Evolutionary conservation across 1,140 invertebrate genomes (phyloP).

Genomic region (Delia radicum): DNA sequence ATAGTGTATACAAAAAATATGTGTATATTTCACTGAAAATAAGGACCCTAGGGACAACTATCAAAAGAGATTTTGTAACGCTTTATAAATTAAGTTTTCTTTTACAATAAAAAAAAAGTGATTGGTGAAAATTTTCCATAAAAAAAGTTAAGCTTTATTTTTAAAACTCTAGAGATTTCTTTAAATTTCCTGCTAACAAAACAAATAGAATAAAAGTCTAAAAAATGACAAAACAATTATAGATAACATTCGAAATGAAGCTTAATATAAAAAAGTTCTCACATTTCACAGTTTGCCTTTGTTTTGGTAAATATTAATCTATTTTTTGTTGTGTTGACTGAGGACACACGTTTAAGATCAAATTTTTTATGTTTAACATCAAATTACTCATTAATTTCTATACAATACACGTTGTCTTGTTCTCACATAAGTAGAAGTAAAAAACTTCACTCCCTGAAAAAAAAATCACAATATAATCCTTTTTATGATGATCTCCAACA

Average conservation of each 20-base stretch:
- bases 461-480: constrained; percentile 8
- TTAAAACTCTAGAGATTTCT: neutral
- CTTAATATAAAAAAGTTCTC: neutral
- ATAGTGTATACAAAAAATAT: neutral
- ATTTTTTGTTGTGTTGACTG: constrained; percentile 14
- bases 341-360: constrained; percentile 12
- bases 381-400: constrained; percentile 13
- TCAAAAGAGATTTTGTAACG: constrained; percentile 16
- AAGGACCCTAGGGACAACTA: constrained; percentile 24
- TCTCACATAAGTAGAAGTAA: neutral
- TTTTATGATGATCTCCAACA: constrained; percentile 22
- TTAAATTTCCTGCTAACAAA: neutral
- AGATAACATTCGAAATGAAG: neutral
- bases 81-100: neutral
- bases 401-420: neutral
- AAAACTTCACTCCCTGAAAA: neutral
- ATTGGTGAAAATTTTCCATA: neutral
- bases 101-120: neutral
- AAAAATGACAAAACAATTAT: neutral
- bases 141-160: neutral
- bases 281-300: neutral
- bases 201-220: neutral
- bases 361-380: constrained; percentile 14
- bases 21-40: neutral
- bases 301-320: constrained; percentile 18